Base-by-base conservation (phyloP, 2,888 invertebrate species). In the Orchestes rusci region DNA sequence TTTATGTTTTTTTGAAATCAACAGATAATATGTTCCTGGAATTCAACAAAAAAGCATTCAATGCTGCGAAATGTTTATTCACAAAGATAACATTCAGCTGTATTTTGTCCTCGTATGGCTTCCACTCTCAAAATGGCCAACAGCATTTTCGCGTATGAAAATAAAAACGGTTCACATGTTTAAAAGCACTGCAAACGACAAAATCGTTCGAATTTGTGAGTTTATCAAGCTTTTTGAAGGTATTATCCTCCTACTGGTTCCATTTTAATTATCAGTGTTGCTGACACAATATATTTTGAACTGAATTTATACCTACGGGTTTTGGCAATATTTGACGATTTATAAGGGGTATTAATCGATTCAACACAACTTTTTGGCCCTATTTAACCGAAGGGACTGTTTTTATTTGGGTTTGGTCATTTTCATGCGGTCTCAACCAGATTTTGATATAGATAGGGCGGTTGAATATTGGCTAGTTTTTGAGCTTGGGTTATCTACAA, bases 101-200 rank as follows among this genome's bases (percentile, higher is more conserved):
- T n/a, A n/a, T n/a, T n/a, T n/a, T n/a, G n/a, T n/a, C n/a, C n/a
- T n/a, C n/a, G n/a, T n/a, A n/a, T n/a, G n/a, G n/a, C n/a, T n/a
- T n/a, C n/a, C n/a, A n/a, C n/a, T n/a, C n/a, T n/a, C n/a, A n/a
- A n/a, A n/a, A n/a, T n/a, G n/a, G n/a, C n/a, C n/a, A n/a, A n/a
- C n/a, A n/a, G n/a, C n/a, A n/a, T n/a, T n/a, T n/a, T n/a, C n/a
- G n/a, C n/a, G n/a, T n/a, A n/a, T n/a, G n/a, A n/a, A 42, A 42
- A 42, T 29, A 35, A 42, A 42, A 34, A 35, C 28, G 4, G 19
- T 16, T 16, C 27, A 45, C 39, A 45, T 39, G 34, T 45, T 44
- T 35, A 39, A 45, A 45, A 45, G 44, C 44, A 29, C 39, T 39
- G 44, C 44, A 45, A 45, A 45, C 44, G 39, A 34, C 39, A 34